Conservation (phyloP, 2,797 vertebrate species). For the Syngnathus acus region DNA sequence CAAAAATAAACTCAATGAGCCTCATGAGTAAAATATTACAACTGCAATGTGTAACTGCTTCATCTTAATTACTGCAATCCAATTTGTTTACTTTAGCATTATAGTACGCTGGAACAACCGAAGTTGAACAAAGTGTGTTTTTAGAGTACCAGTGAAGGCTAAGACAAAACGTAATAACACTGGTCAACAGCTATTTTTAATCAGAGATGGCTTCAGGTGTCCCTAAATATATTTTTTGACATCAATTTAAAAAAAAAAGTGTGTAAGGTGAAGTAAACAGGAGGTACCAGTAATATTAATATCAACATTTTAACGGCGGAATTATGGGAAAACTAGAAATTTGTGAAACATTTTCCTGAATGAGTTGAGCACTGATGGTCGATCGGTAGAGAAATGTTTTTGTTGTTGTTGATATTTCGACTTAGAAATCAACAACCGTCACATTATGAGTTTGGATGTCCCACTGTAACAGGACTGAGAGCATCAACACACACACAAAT, state of each 20-base stretch:
- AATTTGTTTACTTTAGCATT: background rate
- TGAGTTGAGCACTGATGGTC: too few relatives aligned
- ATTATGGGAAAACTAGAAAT: too few relatives aligned
- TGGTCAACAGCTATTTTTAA: too few relatives aligned
- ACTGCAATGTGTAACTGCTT: background rate
- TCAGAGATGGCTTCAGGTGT: too few relatives aligned
- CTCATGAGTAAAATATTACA: background rate
- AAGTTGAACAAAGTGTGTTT: background rate
- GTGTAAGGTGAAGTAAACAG: too few relatives aligned
- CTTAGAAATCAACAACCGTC: background rate
- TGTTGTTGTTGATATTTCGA: too few relatives aligned
- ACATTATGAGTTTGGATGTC: background rate
- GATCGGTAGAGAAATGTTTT: too few relatives aligned
- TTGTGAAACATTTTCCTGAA: too few relatives aligned
- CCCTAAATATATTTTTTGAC: too few relatives aligned
- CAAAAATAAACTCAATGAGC: conserved; percentile 2
- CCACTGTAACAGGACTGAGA: background rate
- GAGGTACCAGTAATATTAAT: too few relatives aligned
- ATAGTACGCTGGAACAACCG: background rate
- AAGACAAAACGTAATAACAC: background rate
- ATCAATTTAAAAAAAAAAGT: too few relatives aligned
- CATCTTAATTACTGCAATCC: background rate
- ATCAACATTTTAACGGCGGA: too few relatives aligned
- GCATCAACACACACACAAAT: background rate
- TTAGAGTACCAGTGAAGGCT: background rate